Conservation (phyloP, 2,113 vertebrate species). For the Gadus macrocephalus region DNA sequence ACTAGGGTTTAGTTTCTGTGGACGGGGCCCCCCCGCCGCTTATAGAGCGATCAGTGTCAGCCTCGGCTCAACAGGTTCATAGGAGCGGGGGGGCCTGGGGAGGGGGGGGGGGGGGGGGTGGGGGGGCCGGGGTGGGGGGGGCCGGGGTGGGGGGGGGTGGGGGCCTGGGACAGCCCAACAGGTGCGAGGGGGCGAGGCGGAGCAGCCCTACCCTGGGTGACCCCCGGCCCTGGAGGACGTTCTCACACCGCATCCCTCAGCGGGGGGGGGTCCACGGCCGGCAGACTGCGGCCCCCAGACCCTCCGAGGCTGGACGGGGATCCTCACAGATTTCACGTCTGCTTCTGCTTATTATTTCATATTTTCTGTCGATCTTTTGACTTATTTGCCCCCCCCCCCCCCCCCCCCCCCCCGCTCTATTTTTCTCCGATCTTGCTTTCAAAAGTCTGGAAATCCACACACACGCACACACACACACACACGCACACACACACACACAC, state of each 20-base stretch:
- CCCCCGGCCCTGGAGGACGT: background rate
- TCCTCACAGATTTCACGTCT: background rate
- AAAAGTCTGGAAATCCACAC: no score
- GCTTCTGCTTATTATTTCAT: background rate
- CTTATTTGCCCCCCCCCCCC: background rate
- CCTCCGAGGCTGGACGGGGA: background rate
- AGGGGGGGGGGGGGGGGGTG: no score
- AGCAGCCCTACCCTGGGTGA: background rate
- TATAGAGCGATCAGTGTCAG: background rate
- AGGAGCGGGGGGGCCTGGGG: background rate
- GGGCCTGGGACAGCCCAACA: no score
- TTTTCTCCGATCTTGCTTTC: no score
- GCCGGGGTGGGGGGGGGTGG: no score
- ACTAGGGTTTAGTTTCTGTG: background rate
- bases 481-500: no score
- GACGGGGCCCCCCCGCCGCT: background rate
- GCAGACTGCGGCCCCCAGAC: background rate
- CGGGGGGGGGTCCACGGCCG: background rate
- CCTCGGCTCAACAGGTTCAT: background rate
- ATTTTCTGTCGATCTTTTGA: background rate
- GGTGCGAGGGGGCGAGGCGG: background rate
- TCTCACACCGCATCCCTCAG: background rate
- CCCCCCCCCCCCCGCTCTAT: no score
- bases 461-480: no score
- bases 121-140: no score